phyloP scores from a whole-genome alignment of 1,140 invertebrate species.

The Hyposmocoma kahamanoa region DNA sequence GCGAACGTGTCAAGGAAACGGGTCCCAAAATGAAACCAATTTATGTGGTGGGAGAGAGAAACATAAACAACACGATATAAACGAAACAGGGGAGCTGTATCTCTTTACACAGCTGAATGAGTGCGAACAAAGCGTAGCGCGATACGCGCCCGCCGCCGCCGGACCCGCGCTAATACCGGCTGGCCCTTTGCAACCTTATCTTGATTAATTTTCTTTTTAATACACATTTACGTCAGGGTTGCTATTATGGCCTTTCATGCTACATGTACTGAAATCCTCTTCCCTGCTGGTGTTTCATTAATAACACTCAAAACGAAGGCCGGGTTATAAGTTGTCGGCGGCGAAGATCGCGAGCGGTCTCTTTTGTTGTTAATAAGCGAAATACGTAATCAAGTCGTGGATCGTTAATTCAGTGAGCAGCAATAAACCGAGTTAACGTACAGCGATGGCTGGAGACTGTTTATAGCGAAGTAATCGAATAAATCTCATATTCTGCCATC shows the following conservation, averaged over 20 bases:
- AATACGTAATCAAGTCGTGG: neutral
- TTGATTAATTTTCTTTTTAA: conserved; percentile 7
- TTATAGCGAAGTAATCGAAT: neutral
- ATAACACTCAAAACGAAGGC: no score
- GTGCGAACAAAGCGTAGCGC: conserved; percentile 32
- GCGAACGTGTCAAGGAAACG: neutral
- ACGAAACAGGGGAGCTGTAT: conserved; percentile 32
- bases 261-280: neutral
- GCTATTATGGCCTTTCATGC: neutral
- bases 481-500: neutral
- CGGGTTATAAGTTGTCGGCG: no score
- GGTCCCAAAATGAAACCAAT: conserved; percentile 4
- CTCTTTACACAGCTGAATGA: conserved; percentile 36
- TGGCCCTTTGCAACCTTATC: conserved; percentile 4
- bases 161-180: neutral
- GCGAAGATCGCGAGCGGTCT: neutral
- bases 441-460: neutral
- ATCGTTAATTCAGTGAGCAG: neutral
- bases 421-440: neutral
- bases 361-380: neutral
- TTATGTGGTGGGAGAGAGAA: conserved; percentile 5
- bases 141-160: conserved; percentile 9
- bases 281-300: no score
- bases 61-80: conserved; percentile 7
- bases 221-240: neutral